These are phyloP conservation scores for Solenopsis invicta DNA, from an alignment of 1,140 invertebrate genomes.

Conservation along the genomic window DNA sequence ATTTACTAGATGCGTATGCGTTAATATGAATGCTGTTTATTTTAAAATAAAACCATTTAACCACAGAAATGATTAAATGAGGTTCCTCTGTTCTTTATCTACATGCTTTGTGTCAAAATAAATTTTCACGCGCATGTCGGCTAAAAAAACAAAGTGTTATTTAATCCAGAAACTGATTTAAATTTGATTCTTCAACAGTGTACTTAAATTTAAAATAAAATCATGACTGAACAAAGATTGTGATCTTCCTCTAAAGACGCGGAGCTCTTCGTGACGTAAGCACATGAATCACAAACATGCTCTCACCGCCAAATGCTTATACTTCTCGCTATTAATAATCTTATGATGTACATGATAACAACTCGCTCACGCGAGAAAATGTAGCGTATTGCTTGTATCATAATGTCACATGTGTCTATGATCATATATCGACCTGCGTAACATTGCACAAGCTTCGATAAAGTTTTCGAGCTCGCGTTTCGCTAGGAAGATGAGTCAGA, in stretches of 20 bases:
- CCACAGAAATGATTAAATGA: too few species aligned
- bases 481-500: conserved; percentile 19
- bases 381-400: conserved; percentile 6
- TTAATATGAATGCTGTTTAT: too few species aligned
- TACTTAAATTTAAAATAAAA: conserved; percentile 9
- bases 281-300: conserved; percentile 27
- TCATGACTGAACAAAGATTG: neutral
- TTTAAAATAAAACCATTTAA: too few species aligned
- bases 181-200: too few species aligned
- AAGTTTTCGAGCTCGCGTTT: neutral
- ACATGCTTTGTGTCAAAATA: too few species aligned
- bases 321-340: conserved; percentile 59
- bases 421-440: conserved; percentile 11
- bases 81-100: too few species aligned
- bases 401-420: neutral
- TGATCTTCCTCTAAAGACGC: neutral
- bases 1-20: too few species aligned
- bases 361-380: conserved; percentile 17
- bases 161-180: too few species aligned
- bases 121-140: too few species aligned
- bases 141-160: too few species aligned
- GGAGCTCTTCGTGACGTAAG: neutral
- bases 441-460: neutral
- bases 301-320: neutral
- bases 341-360: conserved; percentile 27